These are phyloP conservation scores for Eucera pruinosa DNA, from an alignment of 2,888 invertebrate genomes.

Conservation along the genomic window DNA sequence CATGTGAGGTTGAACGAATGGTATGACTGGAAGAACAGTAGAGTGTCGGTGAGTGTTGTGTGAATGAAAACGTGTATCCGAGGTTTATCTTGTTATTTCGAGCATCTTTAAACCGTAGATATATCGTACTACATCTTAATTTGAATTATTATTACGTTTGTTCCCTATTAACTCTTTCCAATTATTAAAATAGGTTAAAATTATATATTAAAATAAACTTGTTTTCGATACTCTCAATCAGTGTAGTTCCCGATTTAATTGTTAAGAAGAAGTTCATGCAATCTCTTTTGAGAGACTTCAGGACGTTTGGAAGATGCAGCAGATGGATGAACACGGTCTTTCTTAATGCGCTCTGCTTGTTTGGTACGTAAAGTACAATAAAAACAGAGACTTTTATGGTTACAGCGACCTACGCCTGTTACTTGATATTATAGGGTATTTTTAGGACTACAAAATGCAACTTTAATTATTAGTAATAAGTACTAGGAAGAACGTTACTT, in stretches of 20 bases:
- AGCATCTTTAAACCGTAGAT: no score
- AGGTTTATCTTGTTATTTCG: no score
- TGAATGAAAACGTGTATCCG: no score
- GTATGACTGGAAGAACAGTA: no score
- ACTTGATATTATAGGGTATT: slow-evolving; percentile 43
- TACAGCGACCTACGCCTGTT: slow-evolving; percentile 19
- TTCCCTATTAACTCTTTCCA: no score
- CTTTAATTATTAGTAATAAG: background rate
- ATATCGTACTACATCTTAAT: no score
- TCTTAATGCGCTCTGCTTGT: slow-evolving; percentile 60
- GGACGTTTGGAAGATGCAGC: slow-evolving; percentile 44
- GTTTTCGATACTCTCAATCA: background rate
- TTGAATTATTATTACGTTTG: no score
- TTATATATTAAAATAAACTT: background rate
- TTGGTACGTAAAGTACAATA: slow-evolving; percentile 44
- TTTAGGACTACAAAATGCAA: background rate
- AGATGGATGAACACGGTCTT: slow-evolving; percentile 64
- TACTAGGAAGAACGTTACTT: no score
- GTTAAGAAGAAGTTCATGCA: slow-evolving; percentile 19
- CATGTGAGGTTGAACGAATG: no score
- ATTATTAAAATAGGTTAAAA: no score
- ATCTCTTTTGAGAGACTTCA: slow-evolving; percentile 38
- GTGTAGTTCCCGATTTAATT: slow-evolving; percentile 26
- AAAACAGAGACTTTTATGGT: slow-evolving; percentile 46
- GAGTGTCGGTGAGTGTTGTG: no score